Evolutionary conservation across 2,113 vertebrate genomes (phyloP), one percentile per base, ranked within the genome.

Genomic region (Atrichornis clamosus): DNA sequence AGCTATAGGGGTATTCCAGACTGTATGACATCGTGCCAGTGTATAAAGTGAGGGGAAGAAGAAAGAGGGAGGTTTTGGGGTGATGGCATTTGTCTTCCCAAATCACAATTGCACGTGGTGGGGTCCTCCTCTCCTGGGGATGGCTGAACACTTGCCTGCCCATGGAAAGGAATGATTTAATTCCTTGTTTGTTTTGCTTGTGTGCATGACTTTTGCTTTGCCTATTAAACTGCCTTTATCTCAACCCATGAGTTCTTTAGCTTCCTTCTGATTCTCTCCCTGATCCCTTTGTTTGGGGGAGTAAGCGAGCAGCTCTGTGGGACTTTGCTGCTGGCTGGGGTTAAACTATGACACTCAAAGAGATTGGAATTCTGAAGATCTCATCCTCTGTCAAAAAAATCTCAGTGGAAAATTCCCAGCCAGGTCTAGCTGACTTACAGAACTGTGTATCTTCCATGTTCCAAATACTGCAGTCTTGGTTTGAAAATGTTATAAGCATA

Each of bases 221-320:
- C 3, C 9, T 53, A 3, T 33, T 60, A 19, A 77, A 39, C 15
- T 52, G 17, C 13, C 55, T 46, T 69, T 39, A 15, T 60, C 12
- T 52, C 37, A 44, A 60, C 60, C 8, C 22, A 60, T 0, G 0
- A 4, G 6, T 33, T 52, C 33, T 59, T 68, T 28, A 19, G 2
- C 18, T 53, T 78, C 7, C 46, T 39, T 69, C 46, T 53, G 15
- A 33, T 53, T 78, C 39, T 53, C 15, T 28, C 15, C 33, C 18
- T 0, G 0, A 1, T 28, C 20, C 10, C n/a, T 19, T 15, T 47
- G 23, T 23, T 23, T 69, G 27, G 28, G 22, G 3, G 46, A 68
- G 63, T 37, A 22, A 60, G 23, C 7, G 22, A 69, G 15, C 7
- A 1, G 8, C 12, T 53, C 4, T 15, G 3, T 50, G 19, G 23